A percentile compares a stretch with the other conserved stretches of the same genome.
Evolutionary conservation across 1,140 invertebrate genomes (phyloP).

Genomic region (Brachionus asplanchnoidis): DNA sequence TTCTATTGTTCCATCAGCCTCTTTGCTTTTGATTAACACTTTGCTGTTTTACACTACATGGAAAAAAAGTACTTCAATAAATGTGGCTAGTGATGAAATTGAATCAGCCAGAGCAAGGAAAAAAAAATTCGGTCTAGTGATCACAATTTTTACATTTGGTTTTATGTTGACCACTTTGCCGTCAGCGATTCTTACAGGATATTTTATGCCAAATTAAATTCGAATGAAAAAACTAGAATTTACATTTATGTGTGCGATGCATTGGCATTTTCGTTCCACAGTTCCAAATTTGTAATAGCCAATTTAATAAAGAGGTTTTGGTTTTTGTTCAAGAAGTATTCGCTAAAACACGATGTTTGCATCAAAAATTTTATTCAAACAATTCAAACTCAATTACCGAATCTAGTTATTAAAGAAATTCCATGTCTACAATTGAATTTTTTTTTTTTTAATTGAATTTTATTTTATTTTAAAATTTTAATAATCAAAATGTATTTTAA

Average conservation of each 20-base stretch:
- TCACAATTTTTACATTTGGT: constrained; percentile 13
- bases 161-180: constrained; percentile 19
- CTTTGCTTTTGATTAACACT: not conserved
- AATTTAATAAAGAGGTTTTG: not conserved
- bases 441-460: not conserved
- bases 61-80: not conserved
- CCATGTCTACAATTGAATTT: not conserved
- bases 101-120: not conserved
- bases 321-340: not conserved
- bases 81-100: not conserved
- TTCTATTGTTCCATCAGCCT: constrained; percentile 7
- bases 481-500: too few species aligned
- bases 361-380: not conserved
- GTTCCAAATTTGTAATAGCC: constrained; percentile 4
- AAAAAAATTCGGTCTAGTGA: constrained; percentile 27
- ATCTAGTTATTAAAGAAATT: not conserved
- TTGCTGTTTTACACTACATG: not conserved
- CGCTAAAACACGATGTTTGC: not conserved
- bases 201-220: not conserved
- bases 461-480: not conserved
- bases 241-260: constrained; percentile 19
- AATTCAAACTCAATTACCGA: not conserved
- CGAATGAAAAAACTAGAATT: not conserved
- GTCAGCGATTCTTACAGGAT: constrained; percentile 17
- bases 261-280: constrained; percentile 16